Base-by-base conservation (phyloP, 2,797 vertebrate species). In the Benthosema pterotum region DNA sequence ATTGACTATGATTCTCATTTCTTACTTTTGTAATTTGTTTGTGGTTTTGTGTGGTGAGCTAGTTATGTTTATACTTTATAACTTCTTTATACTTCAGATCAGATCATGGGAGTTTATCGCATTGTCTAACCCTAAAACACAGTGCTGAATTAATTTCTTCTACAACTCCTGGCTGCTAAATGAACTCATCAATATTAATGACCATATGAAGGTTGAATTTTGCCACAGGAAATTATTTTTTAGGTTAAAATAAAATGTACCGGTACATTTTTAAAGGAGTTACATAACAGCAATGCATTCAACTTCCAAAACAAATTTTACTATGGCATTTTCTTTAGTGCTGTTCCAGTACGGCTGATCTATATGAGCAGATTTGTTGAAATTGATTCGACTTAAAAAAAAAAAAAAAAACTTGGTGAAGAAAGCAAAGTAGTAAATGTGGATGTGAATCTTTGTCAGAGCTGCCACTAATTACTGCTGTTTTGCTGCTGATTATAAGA, bases 171-270 rank as follows among this genome's bases (percentile, higher is more conserved):
- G n/a, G 1, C 18, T 22, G 52, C 63, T 22, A 17, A 55, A 48
- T 71, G n/a, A 64, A 42, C 11, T 50, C 12, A 11, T 57, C 16
- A 43, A 38, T 59, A 58, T 69, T 50, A 52, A 58, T 60, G n/a
- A 2, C 57, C 46, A 11, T 12, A 48, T n/a, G 70, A 60, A 5
- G 32, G 55, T 58, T 4, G 7, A 49, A 42, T 18, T 2, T 38
- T 38, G 15, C 12, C 57, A 17, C 64, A 63, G 60, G 52, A 32
- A 76, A 76, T 79, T 64, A 0, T 8, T 71, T 74, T 75, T 12
- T 12, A 46, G 25, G 15, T 65, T 52, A 28, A 11, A 69, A 63
- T 17, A 42, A 57, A 65, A 60, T 64, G 12, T 45, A 42, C 13
- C 1, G 62, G 53, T 67, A 59, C 38, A 25, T 42, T 64, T 8